Evolutionary conservation across 1,140 invertebrate species (phyloP).

Genomic region (Trigoniulus corallinus): DNA sequence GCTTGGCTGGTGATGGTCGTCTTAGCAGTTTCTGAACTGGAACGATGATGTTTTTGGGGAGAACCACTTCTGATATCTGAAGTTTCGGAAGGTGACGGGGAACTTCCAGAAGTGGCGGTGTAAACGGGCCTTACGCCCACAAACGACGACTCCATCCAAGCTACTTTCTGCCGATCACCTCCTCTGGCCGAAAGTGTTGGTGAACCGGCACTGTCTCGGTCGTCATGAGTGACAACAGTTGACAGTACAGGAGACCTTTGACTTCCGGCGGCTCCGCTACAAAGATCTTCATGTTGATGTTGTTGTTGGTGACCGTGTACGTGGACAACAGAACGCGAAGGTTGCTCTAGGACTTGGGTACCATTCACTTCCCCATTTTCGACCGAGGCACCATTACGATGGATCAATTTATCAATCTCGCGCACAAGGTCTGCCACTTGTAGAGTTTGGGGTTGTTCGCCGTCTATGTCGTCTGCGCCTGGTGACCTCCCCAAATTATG

Average conservation of each 20-base stretch:
- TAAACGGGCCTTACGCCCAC: conserved; percentile 8
- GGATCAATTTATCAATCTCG: neutral
- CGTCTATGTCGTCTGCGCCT: neutral
- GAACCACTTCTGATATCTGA: neutral
- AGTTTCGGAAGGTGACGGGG: no score
- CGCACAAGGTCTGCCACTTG: neutral
- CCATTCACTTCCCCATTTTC: neutral
- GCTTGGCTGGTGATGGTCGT: neutral
- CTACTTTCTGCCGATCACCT: conserved; percentile 1
- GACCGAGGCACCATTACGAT: neutral
- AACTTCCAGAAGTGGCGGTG: no score
- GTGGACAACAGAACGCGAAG: no score
- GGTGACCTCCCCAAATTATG: neutral
- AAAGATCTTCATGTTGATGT: conserved; percentile 6
- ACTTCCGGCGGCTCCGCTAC: neutral
- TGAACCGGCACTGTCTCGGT: no score
- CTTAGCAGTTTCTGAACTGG: neutral
- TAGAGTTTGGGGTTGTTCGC: neutral
- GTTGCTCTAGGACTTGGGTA: neutral
- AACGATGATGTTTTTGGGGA: neutral
- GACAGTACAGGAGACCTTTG: neutral
- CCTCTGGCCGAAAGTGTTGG: no score
- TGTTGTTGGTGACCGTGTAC: neutral
- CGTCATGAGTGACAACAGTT: neutral
- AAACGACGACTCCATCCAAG: conserved; percentile 16